Evolutionary conservation across 2,797 vertebrate species (phyloP), one percentile per base, ranked within the genome.

Genomic region (Florisuga fusca): DNA sequence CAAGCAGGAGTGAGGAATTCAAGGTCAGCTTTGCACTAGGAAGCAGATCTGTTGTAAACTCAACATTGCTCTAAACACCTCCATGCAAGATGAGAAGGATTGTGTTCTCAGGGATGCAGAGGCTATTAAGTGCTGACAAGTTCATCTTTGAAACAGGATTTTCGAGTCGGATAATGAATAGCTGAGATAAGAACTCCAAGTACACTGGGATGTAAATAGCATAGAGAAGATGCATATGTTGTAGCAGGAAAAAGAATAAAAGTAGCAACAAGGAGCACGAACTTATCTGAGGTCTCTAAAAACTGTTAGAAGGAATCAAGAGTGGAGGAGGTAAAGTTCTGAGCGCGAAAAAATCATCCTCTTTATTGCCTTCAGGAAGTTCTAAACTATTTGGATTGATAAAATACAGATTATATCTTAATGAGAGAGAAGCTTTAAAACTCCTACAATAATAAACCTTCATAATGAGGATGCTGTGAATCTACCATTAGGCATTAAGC

Each of bases 121-220:
- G 64, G 38, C 71, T 69, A 2, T 15, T 10, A 43, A 38, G 45
- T 36, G 82, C 89, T 95, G 94, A 78, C 79, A 58, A 36, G 57
- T 46, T 77, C 57, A 2, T 34, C 36, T 17, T 2, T 3, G 41
- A 7, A 82, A 74, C 96, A 89, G 95, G 96, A 92, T 94, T 94
- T 95, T 93, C 95, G 73, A 86, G 94, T 67, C 72, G 25, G 64
- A 50, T 61, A 61, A 79, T 33, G 53, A 67, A 7, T 2, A 85
- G 48, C 46, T 18, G 2, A 87, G 94, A 96, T 96, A 95, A 95
- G 83, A 78, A 8, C 36, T 89, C n/a, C 14, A 27, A 77, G 88
- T 85, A 62, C 2, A 3, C 53, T 67, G 41, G 11, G 69, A n/a
- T 83, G 75, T 64, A 75, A 77, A 68, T 5, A 54, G 27, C 45